phyloP scores from a whole-genome alignment of 2,113 vertebrate genomes.

The Eolophus roseicapilla region DNA sequence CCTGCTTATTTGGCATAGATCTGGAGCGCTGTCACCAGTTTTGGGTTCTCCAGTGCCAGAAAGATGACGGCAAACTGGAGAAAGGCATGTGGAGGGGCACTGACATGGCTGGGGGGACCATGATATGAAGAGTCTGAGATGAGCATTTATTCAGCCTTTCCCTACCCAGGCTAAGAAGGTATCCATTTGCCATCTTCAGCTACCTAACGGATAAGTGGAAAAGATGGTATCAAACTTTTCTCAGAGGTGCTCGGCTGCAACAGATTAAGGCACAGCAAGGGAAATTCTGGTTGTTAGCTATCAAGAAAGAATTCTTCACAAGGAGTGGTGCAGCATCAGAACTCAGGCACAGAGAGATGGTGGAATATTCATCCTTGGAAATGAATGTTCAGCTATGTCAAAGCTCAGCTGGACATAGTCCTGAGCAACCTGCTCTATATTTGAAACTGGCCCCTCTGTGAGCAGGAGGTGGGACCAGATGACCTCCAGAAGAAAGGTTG shows the following conservation, averaged over 20 bases:
- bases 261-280: neutral
- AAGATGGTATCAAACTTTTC: neutral
- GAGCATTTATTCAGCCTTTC: neutral
- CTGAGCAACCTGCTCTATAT: neutral
- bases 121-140: neutral
- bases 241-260: neutral
- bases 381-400: neutral
- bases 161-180: neutral
- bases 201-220: neutral
- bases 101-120: neutral
- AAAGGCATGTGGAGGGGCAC: neutral
- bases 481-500: neutral
- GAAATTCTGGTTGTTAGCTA: neutral
- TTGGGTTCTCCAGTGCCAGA: neutral
- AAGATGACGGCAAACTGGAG: neutral
- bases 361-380: neutral
- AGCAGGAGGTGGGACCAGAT: neutral
- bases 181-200: neutral
- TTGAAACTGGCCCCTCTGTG: neutral
- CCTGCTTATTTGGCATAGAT: neutral
- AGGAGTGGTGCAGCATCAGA: neutral
- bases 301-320: neutral
- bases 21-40: neutral
- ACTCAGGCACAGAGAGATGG: neutral
- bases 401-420: neutral